Base-by-base conservation (phyloP, 2,113 vertebrate species). In the Gulo gulo region DNA sequence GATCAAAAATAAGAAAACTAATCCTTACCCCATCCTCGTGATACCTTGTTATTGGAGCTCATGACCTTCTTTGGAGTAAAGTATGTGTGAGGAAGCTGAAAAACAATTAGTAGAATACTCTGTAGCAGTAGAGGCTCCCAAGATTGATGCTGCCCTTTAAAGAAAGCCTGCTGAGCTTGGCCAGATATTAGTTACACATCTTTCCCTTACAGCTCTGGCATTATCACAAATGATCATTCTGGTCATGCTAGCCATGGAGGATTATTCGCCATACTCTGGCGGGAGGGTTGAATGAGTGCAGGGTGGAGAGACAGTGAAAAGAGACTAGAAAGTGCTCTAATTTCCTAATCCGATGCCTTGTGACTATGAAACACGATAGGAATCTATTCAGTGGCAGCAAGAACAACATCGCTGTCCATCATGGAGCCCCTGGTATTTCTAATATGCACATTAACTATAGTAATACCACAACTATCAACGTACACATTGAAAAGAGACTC, bases 1-100 rank as follows among this genome's bases (percentile, higher is more conserved):
- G 96, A 96, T 98, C 94, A 97, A 98, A 98, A 97, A 95, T 97
- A 95, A 69, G 96, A 98, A 98, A 88, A 15, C 26, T 59, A 96
- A 98, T 97, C 97, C 61, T 96, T 98, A 98, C 94, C 80, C 55
- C 59, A 18, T 97, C 89, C 80, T 92, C 87, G 21, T 12, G 71
- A 94, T 16, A 52, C 79, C 93, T 89, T 92, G 59, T 47, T 82
- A 65, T 87, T 82, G 89, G n/a, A 96, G 84, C 89, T 2, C 65
- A 74, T 0, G 8, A 84, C 67, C 95, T 97, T 52, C 61, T 86
- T 73, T 80, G 42, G 96, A 98, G 94, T 65, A 96, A 67, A 71
- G 90, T 65, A 65, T 52, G 69, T 61, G 79, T 82, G 45, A 88
- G 67, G 47, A 97, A 93, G 84, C 0, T 71, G 89, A 96, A 97